Evolutionary conservation across 2,113 vertebrate genomes (phyloP), one percentile per base, ranked within the genome.

Genomic region (Forbesichthys agassizii): DNA sequence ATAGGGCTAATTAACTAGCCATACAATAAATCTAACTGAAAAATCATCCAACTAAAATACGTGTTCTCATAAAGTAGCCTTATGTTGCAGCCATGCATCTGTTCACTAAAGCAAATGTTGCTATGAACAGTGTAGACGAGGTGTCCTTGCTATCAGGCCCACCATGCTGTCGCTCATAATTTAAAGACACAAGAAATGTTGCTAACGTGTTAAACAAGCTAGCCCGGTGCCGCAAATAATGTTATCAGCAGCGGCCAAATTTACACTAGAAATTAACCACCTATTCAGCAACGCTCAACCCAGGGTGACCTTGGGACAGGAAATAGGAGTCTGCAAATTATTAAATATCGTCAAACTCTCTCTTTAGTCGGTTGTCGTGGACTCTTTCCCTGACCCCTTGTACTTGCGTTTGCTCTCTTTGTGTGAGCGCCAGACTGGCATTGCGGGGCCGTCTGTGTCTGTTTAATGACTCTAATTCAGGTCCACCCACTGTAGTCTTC

Each of bases 391-490:
- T 14, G 36, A 42, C 36, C 60, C 64, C 46, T 33, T 42, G 36
- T 42, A 42, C 47, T 56, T 4, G 56, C 27, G 55, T 47, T 51
- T 54, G 62, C 49, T 42, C 48, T 33, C 18, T 52, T 48, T 73
- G 51, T 64, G 56, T 66, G 67, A 69, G 16, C 49, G 4, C 36
- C 61, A 48, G 27, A 27, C 27, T 27, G 27, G 2, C 27, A 27
- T 27, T 27, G 27, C 27, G 2, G 61, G 57, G 27, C 52, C 55
- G 63, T 76, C 79, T 69, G 71, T 80, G 71, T 76, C 81, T 66
- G 78, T 86, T 83, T 87, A 84, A 86, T 87, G 77, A 71, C 70
- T 74, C 65, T 75, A 74, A 83, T 77, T 75, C 68, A 72, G 73
- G 62, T 69, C 80, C 74, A 42, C 80, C 80, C 9, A 47, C 78